Evolutionary conservation across 2,888 invertebrate genomes (phyloP), one percentile per base, ranked within the genome.

Genomic region (Ophion ellenae): DNA sequence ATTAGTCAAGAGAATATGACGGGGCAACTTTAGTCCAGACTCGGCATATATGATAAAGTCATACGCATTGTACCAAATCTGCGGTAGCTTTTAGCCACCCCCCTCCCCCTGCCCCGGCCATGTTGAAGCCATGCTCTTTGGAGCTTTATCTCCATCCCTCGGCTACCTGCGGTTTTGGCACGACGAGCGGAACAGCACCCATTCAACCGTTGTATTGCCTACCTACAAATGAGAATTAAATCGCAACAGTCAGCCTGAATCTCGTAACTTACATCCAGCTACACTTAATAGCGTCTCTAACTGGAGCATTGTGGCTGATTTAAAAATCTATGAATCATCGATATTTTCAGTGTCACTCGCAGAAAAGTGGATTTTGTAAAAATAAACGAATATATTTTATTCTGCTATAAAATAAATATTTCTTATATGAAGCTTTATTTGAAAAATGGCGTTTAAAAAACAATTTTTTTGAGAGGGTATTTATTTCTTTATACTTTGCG

Each of bases 171-270:
- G 73, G 24, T 67, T 61, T 76, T 81, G 84, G 77, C 81, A 80
- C 75, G 32, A 76, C 70, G 67, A 81, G 63, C 53, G 80, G 36
- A 64, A 70, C 80, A 71, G 47, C 47, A 32, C 53, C 77, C 24
- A 74, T 78, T 81, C 78, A 70, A 74, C 77, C n/a, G 47, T 74
- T 57, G 74, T 74, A 74, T 59, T 67, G 63, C 57, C 63, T 64
- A 36, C 57, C 36, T 64, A 74, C 78, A 61, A 85, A 78, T 75
- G 78, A 74, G 74, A 85, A 64, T 64, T 74, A 20, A 85, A 81
- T 81, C 64, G 53, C 69, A 32, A 36, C 32, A 81, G 73, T 63
- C 78, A 64, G 64, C 74, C 28, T 32, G 24, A 66, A 59, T 71
- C 53, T 69, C 67, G 45, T 57, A 74, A 81, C 57, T 81, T 69